Conservation (phyloP, 2,888 invertebrate species). For the Luffia ferchaultella region DNA sequence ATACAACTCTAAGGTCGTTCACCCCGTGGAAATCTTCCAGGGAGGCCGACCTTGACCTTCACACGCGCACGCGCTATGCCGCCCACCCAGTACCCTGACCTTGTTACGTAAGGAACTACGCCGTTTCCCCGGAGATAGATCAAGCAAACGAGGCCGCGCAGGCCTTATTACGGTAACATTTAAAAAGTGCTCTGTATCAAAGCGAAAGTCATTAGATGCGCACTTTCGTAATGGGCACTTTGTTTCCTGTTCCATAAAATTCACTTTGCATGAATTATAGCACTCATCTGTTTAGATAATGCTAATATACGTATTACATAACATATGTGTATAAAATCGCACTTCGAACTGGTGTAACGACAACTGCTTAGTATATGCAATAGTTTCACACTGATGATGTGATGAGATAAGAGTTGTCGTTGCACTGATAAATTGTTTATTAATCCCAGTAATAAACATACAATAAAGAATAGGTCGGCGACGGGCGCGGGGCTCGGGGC, state of each 20-base stretch:
- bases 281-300: too few species aligned
- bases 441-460: not conserved
- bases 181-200: not conserved
- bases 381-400: not conserved
- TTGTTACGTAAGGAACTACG: constrained; percentile 42
- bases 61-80: constrained; percentile 54
- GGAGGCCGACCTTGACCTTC: constrained; percentile 59
- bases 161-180: constrained; percentile 2
- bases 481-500: not conserved
- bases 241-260: not conserved
- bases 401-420: not conserved
- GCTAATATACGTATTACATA: too few species aligned
- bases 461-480: not conserved
- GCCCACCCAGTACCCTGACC: constrained; percentile 56
- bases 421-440: not conserved
- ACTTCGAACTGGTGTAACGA: too few species aligned
- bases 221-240: not conserved
- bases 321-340: too few species aligned
- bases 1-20: constrained; percentile 42
- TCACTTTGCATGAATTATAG: too few species aligned
- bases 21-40: constrained; percentile 60
- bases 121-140: constrained; percentile 5
- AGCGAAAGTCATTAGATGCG: not conserved
- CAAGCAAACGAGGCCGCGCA: constrained; percentile 1
- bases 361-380: too few species aligned